Percentiles rank a stretch among this genome's conserved stretches.
Evolutionary conservation across 1,140 invertebrate species (phyloP).

Genomic region (Sarcophaga bullata): DNA sequence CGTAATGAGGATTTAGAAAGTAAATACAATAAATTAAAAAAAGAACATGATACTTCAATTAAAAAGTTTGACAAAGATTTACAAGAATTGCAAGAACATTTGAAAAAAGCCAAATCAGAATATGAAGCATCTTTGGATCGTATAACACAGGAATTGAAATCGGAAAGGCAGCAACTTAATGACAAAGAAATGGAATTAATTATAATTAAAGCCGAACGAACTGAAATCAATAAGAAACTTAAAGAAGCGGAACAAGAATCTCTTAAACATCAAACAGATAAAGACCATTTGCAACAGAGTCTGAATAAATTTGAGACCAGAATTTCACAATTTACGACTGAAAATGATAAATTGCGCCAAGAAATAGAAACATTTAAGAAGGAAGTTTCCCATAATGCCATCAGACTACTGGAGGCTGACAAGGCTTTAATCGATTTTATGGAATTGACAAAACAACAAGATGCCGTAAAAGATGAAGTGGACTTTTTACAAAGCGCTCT

Average conservation of each 20-base stretch:
- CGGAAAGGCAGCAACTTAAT: conserved; percentile 26
- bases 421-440: conserved; percentile 34
- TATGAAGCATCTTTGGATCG: conserved; percentile 23
- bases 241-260: conserved; percentile 30
- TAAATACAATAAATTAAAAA: background rate
- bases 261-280: background rate
- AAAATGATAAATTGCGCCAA: conserved; percentile 41
- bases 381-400: conserved; percentile 23
- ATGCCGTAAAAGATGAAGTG: background rate
- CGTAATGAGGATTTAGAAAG: background rate
- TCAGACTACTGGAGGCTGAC: conserved; percentile 30
- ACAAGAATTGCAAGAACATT: background rate
- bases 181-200: conserved; percentile 30
- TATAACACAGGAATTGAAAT: conserved; percentile 19
- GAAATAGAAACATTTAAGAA: conserved; percentile 43
- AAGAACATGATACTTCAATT: background rate
- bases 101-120: background rate
- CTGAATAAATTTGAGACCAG: conserved; percentile 14
- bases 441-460: background rate
- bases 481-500: conserved; percentile 9
- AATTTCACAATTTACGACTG: background rate
- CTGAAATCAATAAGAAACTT: conserved; percentile 27
- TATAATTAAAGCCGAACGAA: conserved; percentile 25
- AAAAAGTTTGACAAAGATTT: conserved; percentile 16
- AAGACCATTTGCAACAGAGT: background rate